Base-by-base conservation (phyloP, 1,140 invertebrate species). In the Hylaeus volcanicus region DNA sequence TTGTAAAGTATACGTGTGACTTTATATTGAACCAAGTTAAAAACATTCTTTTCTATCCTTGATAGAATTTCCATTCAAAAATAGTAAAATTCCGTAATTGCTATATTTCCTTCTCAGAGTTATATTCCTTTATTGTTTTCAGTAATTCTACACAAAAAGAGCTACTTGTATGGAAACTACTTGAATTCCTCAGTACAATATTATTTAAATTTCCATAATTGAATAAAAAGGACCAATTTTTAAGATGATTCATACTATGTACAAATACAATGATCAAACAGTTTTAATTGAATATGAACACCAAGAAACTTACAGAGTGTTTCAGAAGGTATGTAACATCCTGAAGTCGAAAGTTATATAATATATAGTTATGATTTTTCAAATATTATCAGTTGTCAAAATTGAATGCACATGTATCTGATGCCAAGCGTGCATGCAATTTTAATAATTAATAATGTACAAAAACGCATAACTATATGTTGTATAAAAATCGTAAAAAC, bases 311-410 rank as follows among this genome's bases (percentile, higher is more conserved):
- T 76, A 69, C 74, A 68, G 43, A 76, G 43, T 68, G 37, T 68
- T 76, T 69, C 43, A 39, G 55, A 76, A 69, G 74, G 74, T 76
- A 76, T 76, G 74, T 76, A 76, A 76, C 74, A 76, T 76, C 74
- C 64, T 56, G 64, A 48, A 68, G 74, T 66, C 41, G 55, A 76
- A 14, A 76, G 66, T 76, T 48, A 76, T 26, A 48, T 68, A 51
- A 58, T 8, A 53, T 76, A 76, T 56, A 68, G 41, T 69, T 76
- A n/a, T 58, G 66, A 76, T 45, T 58, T 41, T 68, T 37, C 39
- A 14, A 64, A 76, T 45, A 9, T 76, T 58, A 58, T 58, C 43
- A 43, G 55, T 75, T 55, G 61, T 75, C 61, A 65, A 65, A 75
- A 66, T 75, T 75, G 73, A 45, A 75, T 55, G 61, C 39, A 48